These are phyloP conservation scores for Microcebus griseorufus DNA, from an alignment of 2,113 vertebrate species.

Conservation along the genomic window DNA sequence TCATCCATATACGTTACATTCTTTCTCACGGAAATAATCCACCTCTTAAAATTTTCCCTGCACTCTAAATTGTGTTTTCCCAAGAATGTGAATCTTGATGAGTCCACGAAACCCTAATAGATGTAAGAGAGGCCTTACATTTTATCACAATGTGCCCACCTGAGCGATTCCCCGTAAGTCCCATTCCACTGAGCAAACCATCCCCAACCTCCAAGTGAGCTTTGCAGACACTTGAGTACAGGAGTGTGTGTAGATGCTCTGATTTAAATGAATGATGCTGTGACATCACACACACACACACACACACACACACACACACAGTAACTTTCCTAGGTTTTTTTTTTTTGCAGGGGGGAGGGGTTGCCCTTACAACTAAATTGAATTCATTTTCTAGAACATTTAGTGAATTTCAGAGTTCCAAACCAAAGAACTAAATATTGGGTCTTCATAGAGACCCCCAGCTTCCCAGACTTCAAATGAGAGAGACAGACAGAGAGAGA, in stretches of 20 bases:
- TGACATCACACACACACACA: not conserved
- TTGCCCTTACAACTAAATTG: not conserved
- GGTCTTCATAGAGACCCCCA: not conserved
- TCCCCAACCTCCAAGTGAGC: not conserved
- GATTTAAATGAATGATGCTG: not conserved
- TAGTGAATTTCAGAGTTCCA: not conserved
- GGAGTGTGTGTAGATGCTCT: not conserved
- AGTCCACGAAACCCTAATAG: not conserved
- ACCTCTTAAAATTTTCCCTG: not conserved
- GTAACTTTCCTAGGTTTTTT: not conserved
- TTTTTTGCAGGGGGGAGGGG: too few relatives aligned
- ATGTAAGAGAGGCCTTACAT: not conserved
- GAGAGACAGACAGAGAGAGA: not conserved
- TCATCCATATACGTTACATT: not conserved
- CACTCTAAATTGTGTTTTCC: not conserved
- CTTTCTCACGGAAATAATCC: not conserved
- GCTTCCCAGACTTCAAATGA: not conserved
- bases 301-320: not conserved
- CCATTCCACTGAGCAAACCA: not conserved
- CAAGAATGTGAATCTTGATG: not conserved
- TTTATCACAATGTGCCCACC: not conserved
- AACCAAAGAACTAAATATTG: not conserved
- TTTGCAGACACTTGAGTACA: not conserved
- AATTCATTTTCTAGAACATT: not conserved
- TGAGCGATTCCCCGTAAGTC: accelerated